Evolutionary conservation across 2,113 vertebrate genomes (phyloP).

Genomic region (Archilochus colubris): DNA sequence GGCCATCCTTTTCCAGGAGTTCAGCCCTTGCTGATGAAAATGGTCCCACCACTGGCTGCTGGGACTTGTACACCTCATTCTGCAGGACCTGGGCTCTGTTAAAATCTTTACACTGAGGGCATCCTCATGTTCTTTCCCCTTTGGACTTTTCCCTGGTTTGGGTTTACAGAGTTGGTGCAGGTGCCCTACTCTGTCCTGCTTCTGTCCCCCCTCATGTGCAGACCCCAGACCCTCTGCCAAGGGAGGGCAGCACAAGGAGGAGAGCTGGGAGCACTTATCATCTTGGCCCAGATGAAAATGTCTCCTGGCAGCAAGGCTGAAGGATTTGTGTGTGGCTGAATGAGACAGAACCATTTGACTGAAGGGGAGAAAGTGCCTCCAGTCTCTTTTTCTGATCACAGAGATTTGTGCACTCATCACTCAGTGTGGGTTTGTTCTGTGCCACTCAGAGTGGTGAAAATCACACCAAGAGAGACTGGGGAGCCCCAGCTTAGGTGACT

Average conservation of each 20-base stretch:
- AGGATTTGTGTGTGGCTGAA: not conserved
- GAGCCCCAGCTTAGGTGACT: not conserved
- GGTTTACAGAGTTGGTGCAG: not conserved
- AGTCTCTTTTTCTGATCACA: not conserved
- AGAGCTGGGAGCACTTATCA: not conserved
- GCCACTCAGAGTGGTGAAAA: not conserved
- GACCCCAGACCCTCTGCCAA: not conserved
- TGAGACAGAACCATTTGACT: not conserved
- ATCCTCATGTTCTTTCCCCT: not conserved
- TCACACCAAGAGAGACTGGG: not conserved
- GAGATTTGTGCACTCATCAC: not conserved
- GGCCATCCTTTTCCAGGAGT: not conserved
- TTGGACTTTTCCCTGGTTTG: not conserved
- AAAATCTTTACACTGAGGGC: not conserved
- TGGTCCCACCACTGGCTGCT: not conserved
- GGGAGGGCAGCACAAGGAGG: not conserved
- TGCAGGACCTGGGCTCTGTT: not conserved
- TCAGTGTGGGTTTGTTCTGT: not conserved
- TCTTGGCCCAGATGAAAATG: fast-evolving
- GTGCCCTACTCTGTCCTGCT: fast-evolving
- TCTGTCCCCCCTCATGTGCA: fast-evolving
- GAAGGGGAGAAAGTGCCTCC: not conserved
- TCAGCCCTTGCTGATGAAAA: not conserved
- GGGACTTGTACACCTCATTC: not conserved
- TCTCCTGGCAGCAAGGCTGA: not conserved